Conservation (phyloP, 2,888 invertebrate genomes). For the Drosophila niveifrons region DNA sequence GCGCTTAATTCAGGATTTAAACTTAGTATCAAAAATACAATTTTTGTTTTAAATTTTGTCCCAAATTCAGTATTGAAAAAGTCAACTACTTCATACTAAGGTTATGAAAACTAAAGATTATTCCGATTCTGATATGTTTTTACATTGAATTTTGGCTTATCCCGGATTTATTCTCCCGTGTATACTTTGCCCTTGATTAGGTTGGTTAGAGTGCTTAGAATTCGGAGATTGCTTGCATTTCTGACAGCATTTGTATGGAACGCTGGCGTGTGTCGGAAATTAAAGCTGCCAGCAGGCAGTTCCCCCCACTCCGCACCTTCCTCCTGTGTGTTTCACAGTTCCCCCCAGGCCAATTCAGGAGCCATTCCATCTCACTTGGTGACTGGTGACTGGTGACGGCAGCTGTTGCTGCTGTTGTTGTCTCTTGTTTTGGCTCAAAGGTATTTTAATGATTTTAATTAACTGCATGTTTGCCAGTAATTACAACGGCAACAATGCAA, state of each 20-base stretch:
- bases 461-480: slow-evolving; percentile 78
- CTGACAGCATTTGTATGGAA: not conserved
- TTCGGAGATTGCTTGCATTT: not conserved
- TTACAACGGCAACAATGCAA: slow-evolving; percentile 78
- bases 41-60: too few relatives aligned
- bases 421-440: slow-evolving; percentile 64
- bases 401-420: slow-evolving; percentile 12
- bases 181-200: not conserved
- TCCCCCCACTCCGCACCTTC: not conserved
- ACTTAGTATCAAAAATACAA: too few relatives aligned
- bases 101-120: too few relatives aligned
- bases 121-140: too few relatives aligned
- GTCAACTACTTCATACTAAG: too few relatives aligned
- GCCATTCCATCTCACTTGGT: slow-evolving; percentile 26
- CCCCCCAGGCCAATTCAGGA: slow-evolving; percentile 16
- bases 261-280: slow-evolving; percentile 63
- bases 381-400: slow-evolving; percentile 9
- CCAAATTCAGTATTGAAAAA: too few relatives aligned
- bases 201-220: not conserved
- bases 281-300: slow-evolving; percentile 55
- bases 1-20: too few relatives aligned
- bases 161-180: too few relatives aligned
- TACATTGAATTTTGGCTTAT: too few relatives aligned
- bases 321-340: slow-evolving; percentile 1
- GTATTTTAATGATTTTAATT: slow-evolving; percentile 79